Evolutionary conservation across 1,140 invertebrate species (phyloP).

Genomic region (Temnothorax nylanderi): DNA sequence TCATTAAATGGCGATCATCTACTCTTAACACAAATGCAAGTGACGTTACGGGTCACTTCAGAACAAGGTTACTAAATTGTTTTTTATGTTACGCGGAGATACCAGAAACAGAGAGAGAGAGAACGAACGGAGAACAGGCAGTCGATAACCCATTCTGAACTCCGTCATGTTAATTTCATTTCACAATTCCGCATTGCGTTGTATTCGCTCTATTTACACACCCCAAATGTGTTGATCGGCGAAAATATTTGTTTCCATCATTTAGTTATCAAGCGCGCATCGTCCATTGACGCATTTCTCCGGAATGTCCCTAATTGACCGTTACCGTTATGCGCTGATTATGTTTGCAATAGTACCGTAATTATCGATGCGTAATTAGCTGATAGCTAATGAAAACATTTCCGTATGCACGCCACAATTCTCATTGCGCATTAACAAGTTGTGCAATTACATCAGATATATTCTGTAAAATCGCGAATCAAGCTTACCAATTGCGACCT

Average conservation of each 20-base stretch:
- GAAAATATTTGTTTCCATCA: constrained; percentile 33
- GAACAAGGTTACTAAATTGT: constrained; percentile 33
- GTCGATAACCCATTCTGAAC: constrained; percentile 69
- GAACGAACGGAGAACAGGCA: neutral
- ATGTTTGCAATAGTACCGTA: constrained; percentile 13
- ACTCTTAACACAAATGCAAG: neutral
- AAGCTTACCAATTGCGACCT: neutral
- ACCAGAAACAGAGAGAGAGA: too few species aligned
- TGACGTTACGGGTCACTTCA: neutral
- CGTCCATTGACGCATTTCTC: neutral
- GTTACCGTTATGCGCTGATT: constrained; percentile 24
- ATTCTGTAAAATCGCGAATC: neutral
- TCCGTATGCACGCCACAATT: neutral
- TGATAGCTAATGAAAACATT: neutral
- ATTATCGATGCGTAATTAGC: constrained; percentile 10
- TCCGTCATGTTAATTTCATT: constrained; percentile 65
- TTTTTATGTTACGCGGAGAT: neutral
- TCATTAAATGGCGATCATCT: constrained; percentile 8
- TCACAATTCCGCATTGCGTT: constrained; percentile 43
- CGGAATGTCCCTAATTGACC: constrained; percentile 26
- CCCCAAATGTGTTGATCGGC: neutral
- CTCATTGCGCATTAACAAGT: neutral
- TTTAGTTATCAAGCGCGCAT: neutral
- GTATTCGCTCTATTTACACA: constrained; percentile 46
- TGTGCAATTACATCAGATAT: constrained; percentile 2